A percentile compares a stretch with the other conserved stretches of the same genome.
Evolutionary conservation across 2,113 vertebrate species (phyloP).

Genomic region (Chloropsis cyanopogon): DNA sequence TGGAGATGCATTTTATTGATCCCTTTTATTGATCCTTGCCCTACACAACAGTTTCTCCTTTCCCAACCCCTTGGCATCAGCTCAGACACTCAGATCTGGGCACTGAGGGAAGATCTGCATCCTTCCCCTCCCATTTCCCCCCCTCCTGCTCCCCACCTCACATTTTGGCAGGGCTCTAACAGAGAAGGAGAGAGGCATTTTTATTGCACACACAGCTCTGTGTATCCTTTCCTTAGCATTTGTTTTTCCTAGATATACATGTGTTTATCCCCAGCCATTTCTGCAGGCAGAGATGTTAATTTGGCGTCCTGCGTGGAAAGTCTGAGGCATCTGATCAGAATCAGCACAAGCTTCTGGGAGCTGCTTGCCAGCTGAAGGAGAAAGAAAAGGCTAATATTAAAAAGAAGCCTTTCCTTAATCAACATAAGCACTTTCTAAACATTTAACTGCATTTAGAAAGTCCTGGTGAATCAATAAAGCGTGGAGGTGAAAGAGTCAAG

Average conservation of each 20-base stretch:
- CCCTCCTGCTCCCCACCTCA: background rate
- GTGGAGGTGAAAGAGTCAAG: background rate
- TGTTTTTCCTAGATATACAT: constrained; percentile 43
- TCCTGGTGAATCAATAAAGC: background rate
- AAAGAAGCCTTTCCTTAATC: background rate
- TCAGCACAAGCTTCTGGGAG: constrained; percentile 43
- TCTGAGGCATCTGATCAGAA: constrained; percentile 56
- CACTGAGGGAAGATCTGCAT: background rate
- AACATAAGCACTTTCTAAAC: background rate
- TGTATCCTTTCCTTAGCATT: background rate
- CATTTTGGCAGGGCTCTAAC: background rate
- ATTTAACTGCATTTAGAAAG: background rate
- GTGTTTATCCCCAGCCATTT: constrained; percentile 19
- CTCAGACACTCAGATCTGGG: background rate
- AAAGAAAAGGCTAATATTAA: background rate
- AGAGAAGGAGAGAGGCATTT: background rate
- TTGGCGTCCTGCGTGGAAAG: constrained; percentile 57
- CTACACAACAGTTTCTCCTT: rapidly evolving
- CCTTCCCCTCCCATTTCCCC: background rate
- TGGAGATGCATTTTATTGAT: background rate
- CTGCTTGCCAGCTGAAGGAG: constrained; percentile 27
- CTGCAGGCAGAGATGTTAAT: constrained; percentile 22
- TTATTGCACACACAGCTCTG: background rate
- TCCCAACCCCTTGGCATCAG: background rate
- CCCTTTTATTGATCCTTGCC: background rate